These are phyloP conservation scores for Balanococcus diminutus DNA, from an alignment of 2,888 invertebrate genomes.

Conservation along the genomic window DNA sequence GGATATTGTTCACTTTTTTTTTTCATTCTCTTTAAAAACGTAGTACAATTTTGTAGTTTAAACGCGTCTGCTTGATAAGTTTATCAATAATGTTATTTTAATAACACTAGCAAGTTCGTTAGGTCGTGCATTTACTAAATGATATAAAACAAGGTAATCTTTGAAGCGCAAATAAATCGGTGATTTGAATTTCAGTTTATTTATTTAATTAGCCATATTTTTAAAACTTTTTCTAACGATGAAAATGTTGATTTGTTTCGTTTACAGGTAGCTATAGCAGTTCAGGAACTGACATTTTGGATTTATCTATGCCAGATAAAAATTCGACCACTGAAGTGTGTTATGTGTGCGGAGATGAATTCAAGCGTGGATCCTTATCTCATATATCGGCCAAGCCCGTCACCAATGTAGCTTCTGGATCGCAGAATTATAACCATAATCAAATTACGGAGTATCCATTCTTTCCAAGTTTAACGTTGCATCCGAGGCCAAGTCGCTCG, in stretches of 20 bases:
- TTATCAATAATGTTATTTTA: conserved; percentile 25
- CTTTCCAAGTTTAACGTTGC: conserved; percentile 67
- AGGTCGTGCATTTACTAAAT: conserved; percentile 2
- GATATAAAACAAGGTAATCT: conserved; percentile 22
- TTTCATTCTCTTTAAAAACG: background rate
- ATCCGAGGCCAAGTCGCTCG: conserved; percentile 83
- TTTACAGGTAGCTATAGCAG: conserved; percentile 63
- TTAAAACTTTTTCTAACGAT: background rate
- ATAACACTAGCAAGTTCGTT: conserved; percentile 1
- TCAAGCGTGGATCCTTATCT: conserved; percentile 79
- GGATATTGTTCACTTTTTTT: background rate
- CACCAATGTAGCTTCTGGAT: conserved; percentile 62
- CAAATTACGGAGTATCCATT: conserved; percentile 58
- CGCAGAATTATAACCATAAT: conserved; percentile 61
- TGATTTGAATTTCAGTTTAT: background rate
- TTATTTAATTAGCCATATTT: background rate
- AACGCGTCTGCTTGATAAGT: background rate
- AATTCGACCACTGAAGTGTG: conserved; percentile 88
- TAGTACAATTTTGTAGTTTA: background rate
- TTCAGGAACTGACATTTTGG: conserved; percentile 82
- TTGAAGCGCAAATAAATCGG: background rate
- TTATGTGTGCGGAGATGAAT: conserved; percentile 89
- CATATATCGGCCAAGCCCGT: conserved; percentile 69
- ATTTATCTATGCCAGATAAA: conserved; percentile 91
- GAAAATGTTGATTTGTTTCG: background rate